These are phyloP conservation scores for Cataglyphis albicans DNA, from an alignment of 2,888 invertebrate genomes.

Conservation along the genomic window DNA sequence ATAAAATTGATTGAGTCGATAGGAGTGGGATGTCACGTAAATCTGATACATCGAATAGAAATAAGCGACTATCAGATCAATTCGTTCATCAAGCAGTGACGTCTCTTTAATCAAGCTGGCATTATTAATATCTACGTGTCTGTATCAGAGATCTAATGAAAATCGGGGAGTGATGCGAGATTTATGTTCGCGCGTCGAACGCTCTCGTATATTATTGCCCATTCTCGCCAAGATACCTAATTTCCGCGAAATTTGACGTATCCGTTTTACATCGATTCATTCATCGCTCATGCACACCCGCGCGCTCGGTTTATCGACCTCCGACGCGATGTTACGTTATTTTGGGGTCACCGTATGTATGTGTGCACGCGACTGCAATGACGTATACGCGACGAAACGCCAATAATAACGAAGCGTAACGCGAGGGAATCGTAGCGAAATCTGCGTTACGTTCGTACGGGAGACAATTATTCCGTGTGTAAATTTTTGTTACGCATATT, in stretches of 20 bases:
- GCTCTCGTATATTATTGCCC: neutral
- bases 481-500: slow-evolving; percentile 34
- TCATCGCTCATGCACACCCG: slow-evolving; percentile 1
- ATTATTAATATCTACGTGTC: slow-evolving; percentile 21
- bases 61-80: slow-evolving; percentile 29
- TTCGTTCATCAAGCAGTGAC: slow-evolving; percentile 24
- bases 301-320: slow-evolving; percentile 35
- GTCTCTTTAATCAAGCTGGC: slow-evolving; percentile 43
- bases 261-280: slow-evolving; percentile 5
- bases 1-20: slow-evolving; percentile 45
- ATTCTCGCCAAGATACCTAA: slow-evolving; percentile 8
- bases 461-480: slow-evolving; percentile 1
- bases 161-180: neutral
- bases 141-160: slow-evolving; percentile 22
- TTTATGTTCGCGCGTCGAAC: slow-evolving; percentile 7
- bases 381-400: slow-evolving; percentile 33
- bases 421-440: neutral
- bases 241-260: neutral
- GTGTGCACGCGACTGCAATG: slow-evolving; percentile 16
- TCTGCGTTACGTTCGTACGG: neutral
- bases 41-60: slow-evolving; percentile 14
- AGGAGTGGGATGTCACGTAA: neutral
- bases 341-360: slow-evolving; percentile 28
- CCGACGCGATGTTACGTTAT: slow-evolving; percentile 21
- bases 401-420: slow-evolving; percentile 4